A percentile compares a stretch with the other conserved stretches of the same genome.
Evolutionary conservation across 2,888 invertebrate genomes (phyloP).

Genomic region (Caenorhabditis panamensis): DNA sequence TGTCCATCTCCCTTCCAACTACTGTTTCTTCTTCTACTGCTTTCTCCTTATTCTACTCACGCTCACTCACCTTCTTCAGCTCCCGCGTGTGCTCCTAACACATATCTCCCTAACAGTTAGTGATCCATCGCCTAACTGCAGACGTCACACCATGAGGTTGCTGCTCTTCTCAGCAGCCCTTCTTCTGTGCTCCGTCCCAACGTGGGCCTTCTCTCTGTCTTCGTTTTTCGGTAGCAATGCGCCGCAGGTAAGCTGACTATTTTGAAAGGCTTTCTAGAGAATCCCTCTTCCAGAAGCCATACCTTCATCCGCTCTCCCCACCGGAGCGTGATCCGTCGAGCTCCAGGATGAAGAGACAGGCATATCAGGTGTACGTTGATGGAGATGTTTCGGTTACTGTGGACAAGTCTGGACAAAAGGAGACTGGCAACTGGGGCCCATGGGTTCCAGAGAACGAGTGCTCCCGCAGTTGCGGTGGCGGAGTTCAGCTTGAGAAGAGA

Average conservation of each 20-base stretch:
- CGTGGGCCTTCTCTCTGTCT: conserved; percentile 64
- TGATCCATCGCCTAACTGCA: conserved; percentile 31
- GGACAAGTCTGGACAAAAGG: conserved; percentile 77
- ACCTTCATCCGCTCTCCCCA: conserved; percentile 76
- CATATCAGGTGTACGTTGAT: conserved; percentile 79
- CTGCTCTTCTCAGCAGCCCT: conserved; percentile 61
- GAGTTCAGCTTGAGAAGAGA: conserved; percentile 90
- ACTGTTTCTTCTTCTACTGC: background rate
- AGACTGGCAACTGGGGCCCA: conserved; percentile 84
- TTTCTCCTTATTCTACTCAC: conserved; percentile 1
- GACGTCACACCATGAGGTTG: conserved; percentile 64
- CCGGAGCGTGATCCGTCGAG: conserved; percentile 71
- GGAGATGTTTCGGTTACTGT: conserved; percentile 79
- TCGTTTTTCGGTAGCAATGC: conserved; percentile 51
- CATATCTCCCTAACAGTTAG: conserved; percentile 30
- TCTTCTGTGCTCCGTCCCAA: conserved; percentile 55
- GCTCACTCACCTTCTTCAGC: conserved; percentile 21
- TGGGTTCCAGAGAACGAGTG: conserved; percentile 91
- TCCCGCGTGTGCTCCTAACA: conserved; percentile 20
- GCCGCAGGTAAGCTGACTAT: conserved; percentile 28
- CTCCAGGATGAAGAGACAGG: conserved; percentile 77
- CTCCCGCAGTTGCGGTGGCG: conserved; percentile 93
- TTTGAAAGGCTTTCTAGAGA: background rate
- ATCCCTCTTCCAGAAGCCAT: conserved; percentile 38
- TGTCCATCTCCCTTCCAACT: background rate